Percentiles rank a stretch among this genome's conserved stretches.
Evolutionary conservation across 1,140 invertebrate species (phyloP).

Genomic region (Polypedilum pembai): DNA sequence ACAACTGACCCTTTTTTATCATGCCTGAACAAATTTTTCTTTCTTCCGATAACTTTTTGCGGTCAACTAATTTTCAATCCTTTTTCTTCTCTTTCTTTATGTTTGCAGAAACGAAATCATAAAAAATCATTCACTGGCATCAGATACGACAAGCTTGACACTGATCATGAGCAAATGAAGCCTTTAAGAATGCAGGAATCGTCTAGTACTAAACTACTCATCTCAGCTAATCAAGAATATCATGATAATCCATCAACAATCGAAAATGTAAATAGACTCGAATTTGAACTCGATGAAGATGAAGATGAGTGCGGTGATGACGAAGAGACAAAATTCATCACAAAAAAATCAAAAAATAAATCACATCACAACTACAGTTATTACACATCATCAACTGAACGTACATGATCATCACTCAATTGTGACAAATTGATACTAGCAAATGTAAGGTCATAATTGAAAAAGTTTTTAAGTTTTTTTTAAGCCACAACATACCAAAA

Average conservation of each 20-base stretch:
- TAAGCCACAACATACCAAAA: background rate
- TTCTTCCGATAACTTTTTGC: too few species aligned
- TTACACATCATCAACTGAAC: constrained; percentile 14
- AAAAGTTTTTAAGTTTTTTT: constrained; percentile 6
- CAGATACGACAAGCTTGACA: background rate
- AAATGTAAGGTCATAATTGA: background rate
- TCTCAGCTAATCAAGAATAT: background rate
- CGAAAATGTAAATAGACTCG: background rate
- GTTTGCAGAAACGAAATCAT: background rate
- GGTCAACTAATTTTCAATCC: too few species aligned
- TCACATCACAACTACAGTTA: background rate
- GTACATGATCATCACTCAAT: constrained; percentile 20
- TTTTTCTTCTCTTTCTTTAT: background rate
- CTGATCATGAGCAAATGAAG: background rate
- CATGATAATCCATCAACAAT: background rate
- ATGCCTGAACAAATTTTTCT: background rate
- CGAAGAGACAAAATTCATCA: background rate
- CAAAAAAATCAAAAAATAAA: background rate
- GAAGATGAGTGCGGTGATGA: background rate
- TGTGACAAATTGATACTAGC: background rate
- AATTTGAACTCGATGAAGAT: background rate
- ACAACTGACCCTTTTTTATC: background rate
- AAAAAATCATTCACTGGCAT: constrained; percentile 2
- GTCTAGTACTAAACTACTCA: background rate
- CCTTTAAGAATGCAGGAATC: background rate